These are phyloP conservation scores for Syrmaticus mikado DNA, from an alignment of 2,113 vertebrate species.

Conservation along the genomic window DNA sequence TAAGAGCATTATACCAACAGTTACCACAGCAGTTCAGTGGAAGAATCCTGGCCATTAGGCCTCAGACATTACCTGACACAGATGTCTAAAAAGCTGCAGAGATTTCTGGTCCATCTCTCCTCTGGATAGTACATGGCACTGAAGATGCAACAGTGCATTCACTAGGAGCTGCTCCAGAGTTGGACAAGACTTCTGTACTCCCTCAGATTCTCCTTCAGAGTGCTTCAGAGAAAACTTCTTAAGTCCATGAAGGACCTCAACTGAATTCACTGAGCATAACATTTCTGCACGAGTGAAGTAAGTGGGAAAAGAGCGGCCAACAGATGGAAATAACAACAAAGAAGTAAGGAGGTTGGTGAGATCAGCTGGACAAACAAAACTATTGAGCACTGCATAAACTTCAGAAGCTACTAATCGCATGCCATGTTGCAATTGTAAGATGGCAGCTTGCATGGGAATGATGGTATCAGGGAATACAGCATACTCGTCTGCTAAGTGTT, in stretches of 20 bases:
- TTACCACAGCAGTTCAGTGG: not conserved
- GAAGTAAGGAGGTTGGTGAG: slow-evolving; percentile 80
- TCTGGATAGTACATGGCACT: slow-evolving; percentile 82
- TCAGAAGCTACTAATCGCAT: slow-evolving; percentile 92
- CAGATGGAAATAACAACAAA: slow-evolving; percentile 87
- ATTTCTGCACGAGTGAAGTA: slow-evolving; percentile 87
- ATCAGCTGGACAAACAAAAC: slow-evolving; percentile 68
- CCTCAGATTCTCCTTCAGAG: slow-evolving; percentile 53
- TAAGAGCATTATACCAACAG: not conserved
- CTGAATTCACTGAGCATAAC: slow-evolving; percentile 87
- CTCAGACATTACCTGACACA: slow-evolving; percentile 85
- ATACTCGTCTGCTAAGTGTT: slow-evolving; percentile 86
- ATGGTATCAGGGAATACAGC: slow-evolving; percentile 86
- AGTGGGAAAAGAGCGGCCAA: slow-evolving; percentile 79
- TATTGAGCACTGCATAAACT: slow-evolving; percentile 67
- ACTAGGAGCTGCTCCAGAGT: slow-evolving; percentile 84
- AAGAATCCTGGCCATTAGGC: not conserved
- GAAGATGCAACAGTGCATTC: slow-evolving; percentile 87
- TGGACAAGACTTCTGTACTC: slow-evolving; percentile 59
- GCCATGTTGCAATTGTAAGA: slow-evolving; percentile 91
- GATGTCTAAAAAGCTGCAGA: slow-evolving; percentile 88
- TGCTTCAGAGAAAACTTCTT: slow-evolving; percentile 78
- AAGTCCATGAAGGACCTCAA: slow-evolving; percentile 83
- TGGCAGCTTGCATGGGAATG: slow-evolving; percentile 83
- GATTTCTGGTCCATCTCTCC: slow-evolving; percentile 86